Evolutionary conservation across 2,888 invertebrate species (phyloP).

Genomic region (Erebia ligea): DNA sequence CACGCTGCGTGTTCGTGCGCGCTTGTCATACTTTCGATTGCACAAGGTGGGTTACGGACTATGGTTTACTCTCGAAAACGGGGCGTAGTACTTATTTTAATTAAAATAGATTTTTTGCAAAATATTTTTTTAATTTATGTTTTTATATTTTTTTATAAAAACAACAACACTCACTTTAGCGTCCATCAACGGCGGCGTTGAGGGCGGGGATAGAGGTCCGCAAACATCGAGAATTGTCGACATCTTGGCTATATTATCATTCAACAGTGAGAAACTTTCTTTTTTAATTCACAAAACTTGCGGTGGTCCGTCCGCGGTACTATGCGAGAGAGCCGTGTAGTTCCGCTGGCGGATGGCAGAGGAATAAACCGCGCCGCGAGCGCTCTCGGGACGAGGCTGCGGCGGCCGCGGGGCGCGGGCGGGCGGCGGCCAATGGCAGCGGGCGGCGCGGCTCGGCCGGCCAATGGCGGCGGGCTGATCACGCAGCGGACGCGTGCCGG

Average conservation of each 20-base stretch:
- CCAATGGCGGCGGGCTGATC: conserved; percentile 86
- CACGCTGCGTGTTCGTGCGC: conserved; percentile 70
- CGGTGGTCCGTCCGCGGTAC: conserved; percentile 57
- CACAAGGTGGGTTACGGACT: conserved; percentile 52
- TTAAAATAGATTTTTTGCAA: neutral
- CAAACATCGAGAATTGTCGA: conserved; percentile 76
- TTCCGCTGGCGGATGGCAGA: conserved; percentile 71
- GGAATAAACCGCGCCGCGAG: conserved; percentile 78
- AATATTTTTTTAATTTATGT: conserved; percentile 27
- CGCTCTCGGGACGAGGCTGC: conserved; percentile 77
- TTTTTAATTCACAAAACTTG: conserved; percentile 78
- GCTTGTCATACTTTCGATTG: conserved; percentile 69
- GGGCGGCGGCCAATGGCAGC: conserved; percentile 82
- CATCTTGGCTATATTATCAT: conserved; percentile 70
- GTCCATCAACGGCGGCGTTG: conserved; percentile 87
- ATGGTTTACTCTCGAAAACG: conserved; percentile 35
- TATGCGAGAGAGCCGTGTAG: conserved; percentile 69
- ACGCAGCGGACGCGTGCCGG: conserved; percentile 90
- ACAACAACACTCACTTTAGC: conserved; percentile 75
- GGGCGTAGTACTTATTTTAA: neutral
- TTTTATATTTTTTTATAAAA: conserved; percentile 39
- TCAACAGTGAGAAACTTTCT: conserved; percentile 69
- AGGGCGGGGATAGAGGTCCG: conserved; percentile 87
- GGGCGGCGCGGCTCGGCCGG: conserved; percentile 87
- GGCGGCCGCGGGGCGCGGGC: conserved; percentile 72